Evolutionary conservation across 2,797 vertebrate genomes (phyloP), one percentile per base, ranked within the genome.

Genomic region (Coracias cyanogaster): DNA sequence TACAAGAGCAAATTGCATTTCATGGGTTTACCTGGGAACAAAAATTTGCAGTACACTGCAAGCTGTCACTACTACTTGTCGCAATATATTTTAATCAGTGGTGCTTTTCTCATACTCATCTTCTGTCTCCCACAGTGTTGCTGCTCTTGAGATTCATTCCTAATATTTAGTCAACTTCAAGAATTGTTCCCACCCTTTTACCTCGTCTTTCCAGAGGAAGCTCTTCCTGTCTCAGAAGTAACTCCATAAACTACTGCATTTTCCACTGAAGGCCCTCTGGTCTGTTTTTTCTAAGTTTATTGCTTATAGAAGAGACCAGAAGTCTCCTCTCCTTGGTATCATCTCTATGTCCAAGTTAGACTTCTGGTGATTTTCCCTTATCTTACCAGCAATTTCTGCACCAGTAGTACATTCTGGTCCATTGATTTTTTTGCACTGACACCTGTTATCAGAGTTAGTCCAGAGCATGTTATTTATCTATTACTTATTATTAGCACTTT

Each of bases 11-110:
- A 61, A 85, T 58, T 82, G 22, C 43, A 3, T 90, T 82, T 82
- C 25, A 48, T 7, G 14, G n/a, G 4, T 35, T 89, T 67, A 67
- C 10, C 4, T 0, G 0, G 22, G 6, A 67, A 64, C 3, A 93
- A 67, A 88, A 64, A 52, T 60, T 86, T 91, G 16, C 39, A 49
- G 28, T 37, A 10, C 6, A 10, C 9, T 55, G 29, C 10, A 80
- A 91, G 5, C 15, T 82, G 15, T 73, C 19, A 35, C 26, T 66
- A 4, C 12, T 70, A 28, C 16, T 72, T 58, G 3, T 5, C 29
- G 60, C 74, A 58, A 37, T 69, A 33, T 48, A 49, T 82, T 76
- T 92, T 46, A 51, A 51, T 35, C 8, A 57, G 0, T 33, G 12
- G 2, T 60, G 2, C 6, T 80, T 83, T 91, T n/a, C 31, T 73